Conservation (phyloP, 2,888 invertebrate genomes). For the Caenorhabditis japonica region DNA sequence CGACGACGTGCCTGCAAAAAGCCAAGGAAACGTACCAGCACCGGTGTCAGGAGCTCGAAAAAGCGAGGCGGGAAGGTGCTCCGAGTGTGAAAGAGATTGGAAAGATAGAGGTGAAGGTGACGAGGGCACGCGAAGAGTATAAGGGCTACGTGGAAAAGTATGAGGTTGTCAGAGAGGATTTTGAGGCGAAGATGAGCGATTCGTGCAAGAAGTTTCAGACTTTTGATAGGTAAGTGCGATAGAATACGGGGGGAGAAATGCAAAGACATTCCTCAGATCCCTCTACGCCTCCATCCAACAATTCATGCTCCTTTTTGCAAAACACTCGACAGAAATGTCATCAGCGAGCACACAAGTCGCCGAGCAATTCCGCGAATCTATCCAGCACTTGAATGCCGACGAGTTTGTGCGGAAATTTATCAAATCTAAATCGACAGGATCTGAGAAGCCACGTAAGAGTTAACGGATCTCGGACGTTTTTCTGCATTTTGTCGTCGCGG, state of each 20-base stretch:
- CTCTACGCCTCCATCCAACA: conserved; percentile 58
- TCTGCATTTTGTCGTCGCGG: too few relatives aligned
- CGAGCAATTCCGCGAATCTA: conserved; percentile 91
- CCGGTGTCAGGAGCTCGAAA: conserved; percentile 89
- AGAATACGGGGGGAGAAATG: too few relatives aligned
- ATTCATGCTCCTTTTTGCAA: conserved; percentile 60
- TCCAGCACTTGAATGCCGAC: conserved; percentile 91
- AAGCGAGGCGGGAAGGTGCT: conserved; percentile 86
- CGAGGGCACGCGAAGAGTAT: conserved; percentile 95
- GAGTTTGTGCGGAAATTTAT: conserved; percentile 92
- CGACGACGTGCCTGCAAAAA: conserved; percentile 79
- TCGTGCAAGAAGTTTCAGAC: conserved; percentile 67
- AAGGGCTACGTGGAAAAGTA: conserved; percentile 92
- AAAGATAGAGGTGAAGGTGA: conserved; percentile 91
- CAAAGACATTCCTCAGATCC: too few relatives aligned
- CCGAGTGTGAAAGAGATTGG: conserved; percentile 91
- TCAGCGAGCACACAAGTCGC: conserved; percentile 80
- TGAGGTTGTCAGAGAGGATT: conserved; percentile 89
- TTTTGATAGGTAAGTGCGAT: conserved; percentile 52
- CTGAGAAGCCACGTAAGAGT: conserved; percentile 92
- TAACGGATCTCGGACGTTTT: too few relatives aligned
- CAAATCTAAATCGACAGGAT: conserved; percentile 90
- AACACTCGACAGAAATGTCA: conserved; percentile 67
- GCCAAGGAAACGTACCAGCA: conserved; percentile 92
- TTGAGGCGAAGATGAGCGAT: conserved; percentile 90